These are phyloP conservation scores for Neodiprion lecontei DNA, from an alignment of 1,140 invertebrate species.

Conservation along the genomic window DNA sequence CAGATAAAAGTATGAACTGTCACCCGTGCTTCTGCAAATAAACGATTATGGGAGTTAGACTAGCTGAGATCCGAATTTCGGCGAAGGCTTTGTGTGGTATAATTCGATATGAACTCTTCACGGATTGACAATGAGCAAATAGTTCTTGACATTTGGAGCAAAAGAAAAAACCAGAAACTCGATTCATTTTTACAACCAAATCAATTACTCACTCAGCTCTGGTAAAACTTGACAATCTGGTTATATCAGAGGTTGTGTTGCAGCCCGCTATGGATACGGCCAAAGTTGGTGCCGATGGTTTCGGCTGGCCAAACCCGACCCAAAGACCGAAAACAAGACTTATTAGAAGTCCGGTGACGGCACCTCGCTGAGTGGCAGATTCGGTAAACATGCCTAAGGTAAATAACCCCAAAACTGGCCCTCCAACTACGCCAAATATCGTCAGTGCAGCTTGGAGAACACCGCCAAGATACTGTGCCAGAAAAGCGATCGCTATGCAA, in stretches of 20 bases:
- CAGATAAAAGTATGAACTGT: conserved; percentile 49
- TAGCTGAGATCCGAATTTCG: neutral
- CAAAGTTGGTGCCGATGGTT: conserved; percentile 66
- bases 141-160: conserved; percentile 6
- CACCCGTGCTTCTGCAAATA: conserved; percentile 10
- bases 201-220: conserved; percentile 26
- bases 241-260: conserved; percentile 33
- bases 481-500: conserved; percentile 74
- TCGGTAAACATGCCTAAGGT: conserved; percentile 79
- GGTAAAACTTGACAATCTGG: conserved; percentile 37
- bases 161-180: neutral
- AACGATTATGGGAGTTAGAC: neutral
- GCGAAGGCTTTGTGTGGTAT: too few relatives aligned
- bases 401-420: conserved; percentile 80
- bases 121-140: too few relatives aligned
- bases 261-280: conserved; percentile 69
- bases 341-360: conserved; percentile 70
- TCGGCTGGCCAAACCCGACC: conserved; percentile 85
- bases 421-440: conserved; percentile 79
- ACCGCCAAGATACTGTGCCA: conserved; percentile 74
- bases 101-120: too few relatives aligned
- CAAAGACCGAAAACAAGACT: conserved; percentile 78
- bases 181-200: conserved; percentile 18
- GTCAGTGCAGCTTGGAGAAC: conserved; percentile 76
- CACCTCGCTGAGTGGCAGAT: conserved; percentile 75